Evolutionary conservation across 2,113 vertebrate genomes (phyloP).

Genomic region (Oenanthe oenanthe): DNA sequence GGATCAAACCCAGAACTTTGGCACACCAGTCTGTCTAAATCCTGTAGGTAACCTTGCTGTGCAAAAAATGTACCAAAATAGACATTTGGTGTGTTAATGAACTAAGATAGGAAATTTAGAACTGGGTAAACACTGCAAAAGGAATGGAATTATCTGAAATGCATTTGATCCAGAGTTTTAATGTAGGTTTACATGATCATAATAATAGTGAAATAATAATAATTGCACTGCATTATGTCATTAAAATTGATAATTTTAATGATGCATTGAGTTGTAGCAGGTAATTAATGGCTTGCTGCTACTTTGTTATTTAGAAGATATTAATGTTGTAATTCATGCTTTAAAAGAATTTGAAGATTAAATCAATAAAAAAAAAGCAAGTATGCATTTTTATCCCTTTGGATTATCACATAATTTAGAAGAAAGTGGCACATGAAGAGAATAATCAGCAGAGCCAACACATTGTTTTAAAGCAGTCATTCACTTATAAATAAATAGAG

Average conservation of each 20-base stretch:
- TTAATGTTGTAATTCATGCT: not conserved
- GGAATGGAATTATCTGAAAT: not conserved
- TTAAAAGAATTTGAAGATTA: slow-evolving; percentile 9
- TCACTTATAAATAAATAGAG: not conserved
- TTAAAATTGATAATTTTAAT: slow-evolving; percentile 5
- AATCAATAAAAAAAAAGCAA: slow-evolving; percentile 9
- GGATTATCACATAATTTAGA: not conserved
- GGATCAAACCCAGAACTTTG: not conserved
- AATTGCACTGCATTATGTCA: not conserved
- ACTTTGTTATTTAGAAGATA: slow-evolving; percentile 3
- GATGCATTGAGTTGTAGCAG: not conserved
- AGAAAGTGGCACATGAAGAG: not conserved
- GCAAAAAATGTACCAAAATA: not conserved
- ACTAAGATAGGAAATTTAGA: not conserved
- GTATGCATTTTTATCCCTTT: not conserved
- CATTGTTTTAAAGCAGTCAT: not conserved
- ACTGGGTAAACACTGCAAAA: not conserved
- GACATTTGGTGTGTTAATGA: not conserved
- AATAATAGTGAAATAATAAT: not conserved
- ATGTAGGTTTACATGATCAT: not conserved
- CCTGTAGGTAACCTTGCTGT: not conserved
- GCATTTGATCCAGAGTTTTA: not conserved
- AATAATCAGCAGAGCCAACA: not conserved
- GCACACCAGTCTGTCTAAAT: not conserved
- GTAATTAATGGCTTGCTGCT: slow-evolving; percentile 18